Base-by-base conservation (phyloP, 2,888 invertebrate species). In the Parthenolecanium corni region DNA sequence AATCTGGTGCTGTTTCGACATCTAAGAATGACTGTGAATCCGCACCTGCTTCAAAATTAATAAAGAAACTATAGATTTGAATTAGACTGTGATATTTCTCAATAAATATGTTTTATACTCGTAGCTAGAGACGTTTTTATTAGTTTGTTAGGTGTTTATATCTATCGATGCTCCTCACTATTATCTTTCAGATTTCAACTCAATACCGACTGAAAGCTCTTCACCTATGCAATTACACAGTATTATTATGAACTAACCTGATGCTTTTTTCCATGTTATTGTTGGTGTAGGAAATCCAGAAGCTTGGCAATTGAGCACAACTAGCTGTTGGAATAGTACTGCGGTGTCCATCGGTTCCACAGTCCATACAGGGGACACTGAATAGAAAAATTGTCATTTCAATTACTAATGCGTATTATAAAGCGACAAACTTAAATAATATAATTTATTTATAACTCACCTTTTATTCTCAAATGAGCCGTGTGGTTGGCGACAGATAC, bases 291-390 rank as follows among this genome's bases (percentile, higher is more conserved):
- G 89, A 74, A 85, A 88, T 40, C 89, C 89, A 70, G 83, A 83
- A 0, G 87, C 87, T 64, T 81, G 79, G 71, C 89, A 89, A 70
- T 84, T 81, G 53, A 85, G 79, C 64, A 83, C 75, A 66, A 86
- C 80, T 68, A 82, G 80, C 66, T 84, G 83, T 36, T 87, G 88
- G 21, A 85, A 76, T 66, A 86, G 78, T 44, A 83, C 82, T 64
- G 84, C 83, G 51, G 82, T 79, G 71, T 87, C 86, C 73, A 82
- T 81, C 23, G 86, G 86, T 71, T 87, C 86, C 65, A 81, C 78
- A 21, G 82, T 75, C 83, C 86, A 85, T n/a, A 83, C 80, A 24
- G 87, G 86, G 42, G 88, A 84, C 70, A 87, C 89, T 88, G 72
- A 65, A 72, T 70, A 72, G 64, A 11, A 46, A 2, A 46, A n/a